Evolutionary conservation across 2,888 invertebrate genomes (phyloP), one percentile per base, ranked within the genome.

Genomic region (Eupithecia subumbrata): DNA sequence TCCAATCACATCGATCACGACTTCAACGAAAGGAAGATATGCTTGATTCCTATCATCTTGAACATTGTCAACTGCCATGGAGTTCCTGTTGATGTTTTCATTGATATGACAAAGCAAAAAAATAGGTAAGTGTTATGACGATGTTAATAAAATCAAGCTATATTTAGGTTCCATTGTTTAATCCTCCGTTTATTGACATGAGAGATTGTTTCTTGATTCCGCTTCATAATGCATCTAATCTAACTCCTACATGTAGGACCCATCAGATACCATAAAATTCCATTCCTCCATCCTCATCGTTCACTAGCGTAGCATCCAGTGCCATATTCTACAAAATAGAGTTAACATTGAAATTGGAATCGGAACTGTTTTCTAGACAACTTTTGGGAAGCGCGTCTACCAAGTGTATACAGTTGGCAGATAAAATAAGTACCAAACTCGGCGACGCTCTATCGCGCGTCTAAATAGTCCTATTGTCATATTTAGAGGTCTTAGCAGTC

Each of bases 61-160:
- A 95, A 96, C 78, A 89, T 97, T 80, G 96, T 97, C 76, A 97
- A 97, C 88, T 96, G 96, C 87, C 95, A 96, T 73, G 95, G 95
- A 74, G 91, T 95, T 72, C 89, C 93, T 16, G 92, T 97, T 25
- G 91, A 95, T 77, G 96, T 97, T 37, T 96, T 95, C 85, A 93
- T 97, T 74, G 95, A 96, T 83, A 96, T 96, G 83, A 89, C 95
- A 68, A 96, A 91, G 79, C 91, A 91, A 75, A 95, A 90, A 82
- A 96, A 94, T 86, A 96, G 96, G 96, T 96, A 90, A 90, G 86
- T 40, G 85, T 71, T 18, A 66, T 69, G 30, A 8, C 11, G 0
- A 56, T 22, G 52, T 56, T 11, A 18, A 34, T 11, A 64, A 34
- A 18, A 34, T 18, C 16, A 64, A 34, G 2, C 12, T 64, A 16